A percentile compares a stretch with the other conserved stretches of the same genome.
Evolutionary conservation across 2,113 vertebrate species (phyloP).

Genomic region (Rhinichthys klamathensis): DNA sequence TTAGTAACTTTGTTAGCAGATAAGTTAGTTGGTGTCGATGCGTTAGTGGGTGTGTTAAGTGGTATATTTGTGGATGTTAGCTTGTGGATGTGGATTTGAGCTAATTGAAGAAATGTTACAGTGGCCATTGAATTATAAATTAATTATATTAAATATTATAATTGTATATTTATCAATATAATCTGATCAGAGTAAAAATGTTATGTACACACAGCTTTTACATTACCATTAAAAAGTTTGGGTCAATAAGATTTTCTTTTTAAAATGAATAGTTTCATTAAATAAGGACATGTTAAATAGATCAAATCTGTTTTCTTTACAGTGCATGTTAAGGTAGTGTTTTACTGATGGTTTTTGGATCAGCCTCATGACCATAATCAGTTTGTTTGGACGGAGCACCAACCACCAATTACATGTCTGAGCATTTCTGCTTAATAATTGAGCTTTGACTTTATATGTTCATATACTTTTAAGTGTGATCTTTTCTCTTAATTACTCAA

Average conservation of each 20-base stretch:
- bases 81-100: background rate
- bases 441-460: background rate
- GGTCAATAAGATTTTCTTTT: background rate
- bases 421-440: conserved; percentile 5
- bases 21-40: conserved; percentile 15
- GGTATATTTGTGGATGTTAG: background rate
- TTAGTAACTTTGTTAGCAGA: conserved; percentile 4
- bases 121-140: background rate
- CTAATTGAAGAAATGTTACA: background rate
- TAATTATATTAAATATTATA: no score
- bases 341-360: background rate
- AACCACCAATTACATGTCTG: background rate
- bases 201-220: background rate
- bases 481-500: background rate
- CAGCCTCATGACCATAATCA: conserved; percentile 8
- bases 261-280: background rate
- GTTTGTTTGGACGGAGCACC: background rate
- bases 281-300: background rate
- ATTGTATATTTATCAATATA: background rate
- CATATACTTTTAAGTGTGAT: background rate
- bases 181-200: background rate
- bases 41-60: background rate
- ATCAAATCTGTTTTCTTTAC: background rate
- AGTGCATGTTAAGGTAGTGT: background rate
- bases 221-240: background rate